Percentiles rank a stretch among this genome's conserved stretches.
phyloP scores from a whole-genome alignment of 2,888 invertebrate species.

The Polyommatus iphigenia region DNA sequence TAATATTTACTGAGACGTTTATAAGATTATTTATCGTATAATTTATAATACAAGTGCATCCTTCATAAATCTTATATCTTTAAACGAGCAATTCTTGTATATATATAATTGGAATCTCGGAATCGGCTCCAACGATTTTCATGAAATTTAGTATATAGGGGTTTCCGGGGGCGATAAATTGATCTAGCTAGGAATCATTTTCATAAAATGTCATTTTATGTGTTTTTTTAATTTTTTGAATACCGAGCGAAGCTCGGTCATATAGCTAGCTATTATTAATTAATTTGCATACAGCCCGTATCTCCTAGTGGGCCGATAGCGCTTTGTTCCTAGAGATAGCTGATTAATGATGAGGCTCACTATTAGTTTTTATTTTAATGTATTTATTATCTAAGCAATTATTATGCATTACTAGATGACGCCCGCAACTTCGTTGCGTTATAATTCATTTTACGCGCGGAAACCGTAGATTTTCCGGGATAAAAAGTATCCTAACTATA shows the following conservation, averaged over 20 bases:
- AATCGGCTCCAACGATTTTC: too few relatives aligned
- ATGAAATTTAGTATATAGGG: too few relatives aligned
- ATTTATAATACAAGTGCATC: constrained; percentile 5
- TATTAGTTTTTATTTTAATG: neutral
- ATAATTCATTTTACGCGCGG: neutral
- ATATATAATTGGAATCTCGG: too few relatives aligned
- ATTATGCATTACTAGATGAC: neutral
- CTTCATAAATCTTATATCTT: too few relatives aligned
- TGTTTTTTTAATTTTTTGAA: too few relatives aligned
- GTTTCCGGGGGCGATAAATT: too few relatives aligned
- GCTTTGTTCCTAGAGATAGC: constrained; percentile 10
- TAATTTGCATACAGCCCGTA: constrained; percentile 14
- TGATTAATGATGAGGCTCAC: neutral
- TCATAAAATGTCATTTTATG: too few relatives aligned
- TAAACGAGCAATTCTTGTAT: too few relatives aligned
- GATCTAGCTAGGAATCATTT: too few relatives aligned
- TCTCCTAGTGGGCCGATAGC: neutral
- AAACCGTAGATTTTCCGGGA: neutral
- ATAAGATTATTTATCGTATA: neutral
- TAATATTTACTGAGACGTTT: neutral
- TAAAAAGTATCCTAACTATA: neutral
- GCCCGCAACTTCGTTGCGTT: neutral
- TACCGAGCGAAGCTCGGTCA: too few relatives aligned
- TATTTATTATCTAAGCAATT: too few relatives aligned
- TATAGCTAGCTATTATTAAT: too few relatives aligned